A percentile compares a stretch with the other conserved stretches of the same genome.
These are phyloP conservation scores for Phocoena sinus DNA, from an alignment of 2,113 vertebrate genomes.

Conservation along the genomic window DNA sequence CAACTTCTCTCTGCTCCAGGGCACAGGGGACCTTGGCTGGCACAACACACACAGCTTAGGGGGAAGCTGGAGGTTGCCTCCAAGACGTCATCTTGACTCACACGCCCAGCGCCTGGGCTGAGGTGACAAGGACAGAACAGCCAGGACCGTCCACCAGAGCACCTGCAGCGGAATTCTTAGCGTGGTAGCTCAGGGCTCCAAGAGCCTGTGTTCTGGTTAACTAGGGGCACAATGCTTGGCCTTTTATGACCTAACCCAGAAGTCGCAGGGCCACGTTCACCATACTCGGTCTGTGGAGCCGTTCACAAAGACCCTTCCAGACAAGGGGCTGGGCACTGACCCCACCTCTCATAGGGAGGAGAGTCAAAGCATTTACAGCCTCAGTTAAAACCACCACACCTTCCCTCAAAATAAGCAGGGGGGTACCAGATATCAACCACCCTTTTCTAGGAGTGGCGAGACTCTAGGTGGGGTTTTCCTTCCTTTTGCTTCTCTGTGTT, in stretches of 20 bases:
- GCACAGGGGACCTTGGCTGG: neutral
- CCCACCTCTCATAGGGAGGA: neutral
- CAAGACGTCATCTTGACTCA: neutral
- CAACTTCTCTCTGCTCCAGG: no score
- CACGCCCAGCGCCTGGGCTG: fast-evolving
- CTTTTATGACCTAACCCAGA: neutral
- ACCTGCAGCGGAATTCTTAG: fast-evolving
- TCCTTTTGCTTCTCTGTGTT: neutral
- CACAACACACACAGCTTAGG: fast-evolving
- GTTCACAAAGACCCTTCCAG: neutral
- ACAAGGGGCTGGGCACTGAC: no score
- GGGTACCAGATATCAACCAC: neutral
- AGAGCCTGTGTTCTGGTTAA: no score
- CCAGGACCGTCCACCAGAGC: fast-evolving
- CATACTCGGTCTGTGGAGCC: neutral
- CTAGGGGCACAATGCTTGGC: neutral
- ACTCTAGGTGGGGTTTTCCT: neutral
- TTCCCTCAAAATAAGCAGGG: neutral
- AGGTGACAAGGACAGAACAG: neutral
- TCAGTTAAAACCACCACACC: no score
- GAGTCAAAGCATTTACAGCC: neutral
- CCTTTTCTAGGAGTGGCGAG: neutral
- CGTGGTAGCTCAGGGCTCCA: neutral
- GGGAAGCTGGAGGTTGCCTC: neutral
- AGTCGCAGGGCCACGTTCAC: neutral